Evolutionary conservation across 2,113 vertebrate species (phyloP).

Genomic region (Halcyon senegalensis): DNA sequence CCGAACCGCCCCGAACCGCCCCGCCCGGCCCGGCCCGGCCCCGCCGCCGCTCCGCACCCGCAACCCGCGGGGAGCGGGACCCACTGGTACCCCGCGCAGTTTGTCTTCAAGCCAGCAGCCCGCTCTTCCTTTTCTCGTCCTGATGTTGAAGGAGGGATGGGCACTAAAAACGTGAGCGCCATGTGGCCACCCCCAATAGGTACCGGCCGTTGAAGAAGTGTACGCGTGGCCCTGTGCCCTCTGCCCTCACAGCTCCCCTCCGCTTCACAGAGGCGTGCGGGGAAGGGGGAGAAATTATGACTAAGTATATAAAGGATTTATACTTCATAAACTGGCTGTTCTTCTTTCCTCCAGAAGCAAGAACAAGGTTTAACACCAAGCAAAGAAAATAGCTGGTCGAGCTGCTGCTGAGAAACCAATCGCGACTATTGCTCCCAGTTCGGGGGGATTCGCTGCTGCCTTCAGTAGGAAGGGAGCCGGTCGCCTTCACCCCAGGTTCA

Average conservation of each 20-base stretch:
- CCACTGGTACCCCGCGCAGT: background rate
- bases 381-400: background rate
- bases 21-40: conserved; percentile 19
- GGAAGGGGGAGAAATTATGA: background rate
- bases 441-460: background rate
- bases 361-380: background rate
- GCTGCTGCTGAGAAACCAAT: background rate
- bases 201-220: background rate
- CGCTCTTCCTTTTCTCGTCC: background rate
- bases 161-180: background rate
- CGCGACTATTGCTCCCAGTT: background rate
- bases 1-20: background rate
- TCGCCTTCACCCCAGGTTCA: background rate
- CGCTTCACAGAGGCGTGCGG: background rate
- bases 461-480: background rate
- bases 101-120: background rate
- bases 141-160: background rate
- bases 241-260: background rate
- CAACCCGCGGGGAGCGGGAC: background rate
- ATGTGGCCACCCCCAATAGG: background rate
- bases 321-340: background rate
- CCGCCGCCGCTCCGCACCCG: background rate
- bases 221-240: background rate
- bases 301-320: background rate
- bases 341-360: background rate